Conservation (phyloP, 2,888 invertebrate genomes). For the Miltochrista miniata region DNA sequence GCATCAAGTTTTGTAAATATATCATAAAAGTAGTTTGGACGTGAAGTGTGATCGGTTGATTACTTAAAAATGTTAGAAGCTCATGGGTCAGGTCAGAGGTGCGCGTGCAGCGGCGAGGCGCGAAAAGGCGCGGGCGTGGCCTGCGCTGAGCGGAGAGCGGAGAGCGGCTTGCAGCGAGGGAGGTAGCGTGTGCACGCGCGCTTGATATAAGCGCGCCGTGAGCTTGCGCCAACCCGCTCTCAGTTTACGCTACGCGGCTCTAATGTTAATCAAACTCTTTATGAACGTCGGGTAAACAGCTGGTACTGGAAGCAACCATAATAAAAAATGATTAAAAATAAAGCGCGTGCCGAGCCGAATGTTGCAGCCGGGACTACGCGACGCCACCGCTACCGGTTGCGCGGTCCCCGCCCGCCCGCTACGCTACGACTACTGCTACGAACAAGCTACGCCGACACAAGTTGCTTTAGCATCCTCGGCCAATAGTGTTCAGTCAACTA, state of each 20-base stretch:
- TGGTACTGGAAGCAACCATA: conserved; percentile 86
- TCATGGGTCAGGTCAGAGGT: conserved; percentile 43
- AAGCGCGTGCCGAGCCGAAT: conserved; percentile 50
- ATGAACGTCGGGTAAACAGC: conserved; percentile 87
- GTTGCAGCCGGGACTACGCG: conserved; percentile 35
- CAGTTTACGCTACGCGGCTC: conserved; percentile 60
- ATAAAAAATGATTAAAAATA: conserved; percentile 64
- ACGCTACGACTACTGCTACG: conserved; percentile 44
- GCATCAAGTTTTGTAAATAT: no score
- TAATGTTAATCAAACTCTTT: conserved; percentile 70
- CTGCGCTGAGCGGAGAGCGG: conserved; percentile 21
- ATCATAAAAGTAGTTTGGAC: no score
- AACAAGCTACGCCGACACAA: conserved; percentile 22
- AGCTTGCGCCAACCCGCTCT: conserved; percentile 48
- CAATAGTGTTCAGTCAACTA: conserved; percentile 17
- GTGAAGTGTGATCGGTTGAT: not conserved
- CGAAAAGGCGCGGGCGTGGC: conserved; percentile 41
- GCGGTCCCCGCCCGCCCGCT: conserved; percentile 58
- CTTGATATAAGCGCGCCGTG: conserved; percentile 33
- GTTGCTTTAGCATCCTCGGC: conserved; percentile 8
- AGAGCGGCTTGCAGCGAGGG: conserved; percentile 21
- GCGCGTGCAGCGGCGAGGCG: conserved; percentile 44
- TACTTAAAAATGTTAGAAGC: conserved; percentile 41
- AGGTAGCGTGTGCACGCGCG: conserved; percentile 26
- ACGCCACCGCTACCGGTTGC: conserved; percentile 43